Conservation (phyloP, 2,888 invertebrate genomes). For the Lacanobia wlatinum region DNA sequence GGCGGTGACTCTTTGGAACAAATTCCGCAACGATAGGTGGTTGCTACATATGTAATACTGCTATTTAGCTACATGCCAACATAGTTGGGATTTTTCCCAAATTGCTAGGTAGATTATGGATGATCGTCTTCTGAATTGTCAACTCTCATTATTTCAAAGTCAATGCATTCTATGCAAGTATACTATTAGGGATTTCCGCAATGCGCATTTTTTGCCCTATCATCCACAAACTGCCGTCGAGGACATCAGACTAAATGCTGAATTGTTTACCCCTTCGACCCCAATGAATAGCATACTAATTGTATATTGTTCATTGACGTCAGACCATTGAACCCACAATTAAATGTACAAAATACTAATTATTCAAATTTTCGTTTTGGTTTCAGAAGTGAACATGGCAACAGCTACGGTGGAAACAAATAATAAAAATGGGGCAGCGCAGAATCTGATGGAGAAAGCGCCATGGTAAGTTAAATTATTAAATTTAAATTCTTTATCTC, state of each 20-base stretch:
- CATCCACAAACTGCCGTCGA: too few species aligned
- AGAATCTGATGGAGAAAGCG: conserved; percentile 76
- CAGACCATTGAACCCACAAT: not conserved
- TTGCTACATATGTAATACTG: too few species aligned
- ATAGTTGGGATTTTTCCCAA: too few species aligned
- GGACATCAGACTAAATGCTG: too few species aligned
- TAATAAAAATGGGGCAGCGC: conserved; percentile 78
- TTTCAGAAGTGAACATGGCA: conserved; percentile 77
- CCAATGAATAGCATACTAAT: not conserved
- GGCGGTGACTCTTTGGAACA: too few species aligned
- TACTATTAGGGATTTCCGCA: not conserved
- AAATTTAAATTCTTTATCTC: too few species aligned
- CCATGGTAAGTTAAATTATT: conserved; percentile 79
- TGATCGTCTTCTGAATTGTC: too few species aligned
- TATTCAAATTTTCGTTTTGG: not conserved
- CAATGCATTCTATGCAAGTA: not conserved
- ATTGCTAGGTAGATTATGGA: too few species aligned
- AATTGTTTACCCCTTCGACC: not conserved
- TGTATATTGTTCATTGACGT: not conserved
- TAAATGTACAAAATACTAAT: not conserved
- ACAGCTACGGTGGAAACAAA: conserved; percentile 72
- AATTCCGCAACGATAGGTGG: too few species aligned
- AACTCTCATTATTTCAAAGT: not conserved
- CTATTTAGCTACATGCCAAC: too few species aligned
- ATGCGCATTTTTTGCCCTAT: not conserved